phyloP scores from a whole-genome alignment of 2,113 vertebrate species.

The Phaethon lepturus region DNA sequence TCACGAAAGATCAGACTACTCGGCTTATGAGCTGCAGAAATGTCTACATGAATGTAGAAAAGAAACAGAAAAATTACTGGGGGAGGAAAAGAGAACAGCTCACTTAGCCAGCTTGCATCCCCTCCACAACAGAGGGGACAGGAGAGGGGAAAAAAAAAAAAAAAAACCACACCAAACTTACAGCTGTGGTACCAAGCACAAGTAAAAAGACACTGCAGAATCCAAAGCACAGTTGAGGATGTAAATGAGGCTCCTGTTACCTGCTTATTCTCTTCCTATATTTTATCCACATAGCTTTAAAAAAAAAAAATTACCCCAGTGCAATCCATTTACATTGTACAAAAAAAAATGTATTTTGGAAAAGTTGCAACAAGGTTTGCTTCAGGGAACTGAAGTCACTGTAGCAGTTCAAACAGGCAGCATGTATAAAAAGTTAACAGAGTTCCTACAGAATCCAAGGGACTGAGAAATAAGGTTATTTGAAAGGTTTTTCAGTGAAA shows the following conservation, averaged over 20 bases:
- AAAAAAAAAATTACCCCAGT: not conserved
- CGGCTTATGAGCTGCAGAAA: not conserved
- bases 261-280: not conserved
- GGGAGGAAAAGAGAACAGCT: not conserved
- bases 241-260: not conserved
- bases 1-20: not conserved
- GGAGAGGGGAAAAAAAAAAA: not conserved
- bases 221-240: not conserved
- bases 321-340: not conserved
- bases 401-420: not conserved
- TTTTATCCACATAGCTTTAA: not conserved
- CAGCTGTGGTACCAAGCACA: not conserved
- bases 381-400: not conserved
- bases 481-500: not conserved
- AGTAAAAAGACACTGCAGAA: not conserved
- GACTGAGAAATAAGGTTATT: not conserved
- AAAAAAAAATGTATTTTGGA: not conserved
- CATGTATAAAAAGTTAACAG: not conserved
- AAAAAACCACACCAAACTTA: not conserved
- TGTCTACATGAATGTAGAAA: not conserved
- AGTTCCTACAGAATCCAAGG: not conserved
- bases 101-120: not conserved
- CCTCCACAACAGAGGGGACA: not conserved
- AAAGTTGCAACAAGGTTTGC: not conserved
- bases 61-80: not conserved